Base-by-base conservation (phyloP, 2,113 vertebrate species). In the Geococcyx californianus region DNA sequence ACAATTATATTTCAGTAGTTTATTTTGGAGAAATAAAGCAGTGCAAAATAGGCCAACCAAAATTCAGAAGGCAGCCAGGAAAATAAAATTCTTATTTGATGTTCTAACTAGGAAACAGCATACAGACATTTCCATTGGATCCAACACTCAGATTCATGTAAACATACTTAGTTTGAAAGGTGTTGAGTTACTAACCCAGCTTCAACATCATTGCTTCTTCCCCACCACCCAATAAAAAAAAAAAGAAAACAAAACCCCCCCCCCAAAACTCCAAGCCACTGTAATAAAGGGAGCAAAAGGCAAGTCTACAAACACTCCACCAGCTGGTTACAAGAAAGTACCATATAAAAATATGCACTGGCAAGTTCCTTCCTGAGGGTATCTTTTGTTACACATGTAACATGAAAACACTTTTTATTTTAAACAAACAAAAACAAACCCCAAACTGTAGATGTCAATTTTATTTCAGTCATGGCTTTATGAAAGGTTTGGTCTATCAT, bases 1-100 rank as follows among this genome's bases (percentile, higher is more conserved):
- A 96, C 96, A 89, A 97, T 96, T 97, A 97, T 94, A 98, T 98
- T 97, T 98, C 98, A 98, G 98, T 98, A 98, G 98, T 98, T 98
- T 98, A 98, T 98, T 98, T 95, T 95, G 92, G 97, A 98, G 97
- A 97, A 97, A 97, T 95, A 95, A 98, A 98, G 98, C 98, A 98
- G 98, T 98, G 98, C 97, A 97, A 97, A 97, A 97, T 94, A 97
- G 98, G 97, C 95, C 60, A 94, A 97, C 94, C 96, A 93, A 96
- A 70, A 96, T 87, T 95, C 94, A 98, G 93, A 97, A 97, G 96
- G 97, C 90, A 97, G 96, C 94, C 96, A 97, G 81, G 91, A 95
- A 69, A 95, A 96, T 83, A 96, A 86, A 95, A 95, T 87, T 67
- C 44, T 83, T 91, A 91, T 78, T 95, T 73, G 64, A 97, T 96